A percentile compares a stretch with the other conserved stretches of the same genome.
Evolutionary conservation across 2,797 vertebrate genomes (phyloP).

Genomic region (Rhinophrynus dorsalis): DNA sequence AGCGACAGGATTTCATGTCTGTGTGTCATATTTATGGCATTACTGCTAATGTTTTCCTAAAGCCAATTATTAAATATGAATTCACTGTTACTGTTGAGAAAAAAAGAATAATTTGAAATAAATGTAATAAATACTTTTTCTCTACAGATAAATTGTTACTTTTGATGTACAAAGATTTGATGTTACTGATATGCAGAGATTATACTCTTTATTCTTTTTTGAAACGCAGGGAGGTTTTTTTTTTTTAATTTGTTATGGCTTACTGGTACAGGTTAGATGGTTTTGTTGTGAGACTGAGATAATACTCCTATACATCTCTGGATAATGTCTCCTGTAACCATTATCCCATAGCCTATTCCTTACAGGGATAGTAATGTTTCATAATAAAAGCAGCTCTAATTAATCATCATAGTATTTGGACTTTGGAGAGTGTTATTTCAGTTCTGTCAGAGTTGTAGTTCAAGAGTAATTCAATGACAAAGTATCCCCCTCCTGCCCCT

Average conservation of each 20-base stretch:
- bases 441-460: no score
- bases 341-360: no score
- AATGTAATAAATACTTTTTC: conserved; percentile 37
- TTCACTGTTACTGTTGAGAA: conserved; percentile 33
- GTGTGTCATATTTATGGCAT: conserved; percentile 46
- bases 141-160: conserved; percentile 24
- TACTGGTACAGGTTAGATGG: conserved; percentile 32
- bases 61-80: conserved; percentile 49
- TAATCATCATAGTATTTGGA: no score
- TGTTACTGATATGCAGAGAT: conserved; percentile 19
- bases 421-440: no score
- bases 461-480: no score
- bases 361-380: no score
- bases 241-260: conserved; percentile 26
- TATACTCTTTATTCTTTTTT: conserved; percentile 34
- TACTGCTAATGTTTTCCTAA: conserved; percentile 44
- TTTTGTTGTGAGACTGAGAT: conserved; percentile 18
- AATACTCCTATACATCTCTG: conserved; percentile 5
- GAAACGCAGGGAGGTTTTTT: conserved; percentile 26
- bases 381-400: no score
- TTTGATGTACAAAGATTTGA: conserved; percentile 43
- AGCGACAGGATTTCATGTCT: conserved; percentile 35
- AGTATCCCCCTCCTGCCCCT: no score
- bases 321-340: no score
- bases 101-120: conserved; percentile 43